A percentile compares a stretch with the other conserved stretches of the same genome.
Conservation (phyloP, 2,113 vertebrate genomes). For the Genyomyrus donnyi region DNA sequence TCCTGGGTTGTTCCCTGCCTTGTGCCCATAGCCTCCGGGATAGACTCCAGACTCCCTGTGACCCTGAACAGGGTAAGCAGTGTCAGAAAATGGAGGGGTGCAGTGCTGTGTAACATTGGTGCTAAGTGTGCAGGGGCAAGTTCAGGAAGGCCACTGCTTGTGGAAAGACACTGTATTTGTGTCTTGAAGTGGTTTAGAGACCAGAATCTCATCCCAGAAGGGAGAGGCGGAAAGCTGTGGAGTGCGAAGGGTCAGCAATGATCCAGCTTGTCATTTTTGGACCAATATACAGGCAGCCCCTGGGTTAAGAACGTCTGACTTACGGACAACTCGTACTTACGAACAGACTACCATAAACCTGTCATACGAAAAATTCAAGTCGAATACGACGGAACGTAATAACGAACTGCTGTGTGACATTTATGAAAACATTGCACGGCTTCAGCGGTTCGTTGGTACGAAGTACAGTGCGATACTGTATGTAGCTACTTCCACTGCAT, state of each 20-base stretch:
- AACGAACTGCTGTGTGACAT: not conserved
- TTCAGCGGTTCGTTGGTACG: not conserved
- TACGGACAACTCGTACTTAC: not conserved
- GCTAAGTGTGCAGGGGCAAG: not conserved
- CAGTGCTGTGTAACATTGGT: too few species aligned
- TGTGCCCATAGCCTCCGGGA: too few species aligned
- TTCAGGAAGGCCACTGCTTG: not conserved
- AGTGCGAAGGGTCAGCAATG: not conserved
- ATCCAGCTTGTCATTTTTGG: not conserved
- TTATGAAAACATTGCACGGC: not conserved
- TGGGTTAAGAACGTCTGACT: not conserved
- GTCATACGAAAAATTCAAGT: not conserved
- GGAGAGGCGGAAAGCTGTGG: not conserved
- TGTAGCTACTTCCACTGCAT: not conserved
- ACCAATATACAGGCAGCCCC: not conserved
- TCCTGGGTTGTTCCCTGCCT: too few species aligned
- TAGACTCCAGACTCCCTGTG: too few species aligned
- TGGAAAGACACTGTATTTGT: not conserved
- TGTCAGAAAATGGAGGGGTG: not conserved
- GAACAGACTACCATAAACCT: not conserved
- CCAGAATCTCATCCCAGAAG: not conserved
- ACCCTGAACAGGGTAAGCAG: not conserved
- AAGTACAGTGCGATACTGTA: not conserved
- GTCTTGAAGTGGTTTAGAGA: not conserved
- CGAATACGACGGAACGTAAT: not conserved